Base-by-base conservation (phyloP, 2,797 vertebrate species). In the Luscinia megarhynchos region DNA sequence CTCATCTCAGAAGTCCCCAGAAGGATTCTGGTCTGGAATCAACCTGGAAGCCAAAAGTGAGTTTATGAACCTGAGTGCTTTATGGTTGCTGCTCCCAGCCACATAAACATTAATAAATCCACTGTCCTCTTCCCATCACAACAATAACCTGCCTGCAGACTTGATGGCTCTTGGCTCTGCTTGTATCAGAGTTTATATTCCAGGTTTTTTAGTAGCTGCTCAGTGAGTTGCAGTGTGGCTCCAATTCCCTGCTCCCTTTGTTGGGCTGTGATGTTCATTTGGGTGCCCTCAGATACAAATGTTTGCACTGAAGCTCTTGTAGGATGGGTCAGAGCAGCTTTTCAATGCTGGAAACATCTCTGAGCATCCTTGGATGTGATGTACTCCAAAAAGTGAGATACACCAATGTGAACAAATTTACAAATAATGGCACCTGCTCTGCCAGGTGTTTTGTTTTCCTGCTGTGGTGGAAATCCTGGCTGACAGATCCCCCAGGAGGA, bases 381-480 rank as follows among this genome's bases (percentile, higher is more conserved):
- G 29, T 11, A 1, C 92, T 77, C 54, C 43, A 9, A 45, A 38
- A n/a, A 34, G 29, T 8, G 48, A 74, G 78, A 20, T 1, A 2
- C 40, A 72, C 43, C 53, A 2, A 1, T 11, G 90, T 24, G 36
- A 87, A 43, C 74, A 43, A 30, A 84, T 30, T 16, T 3, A 12
- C 55, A 69, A 72, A 57, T 75, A 40, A 75, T 16, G 11, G 5
- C 66, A 69, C 76, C 89, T 80, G 84, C 85, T 59, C 66, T 59
- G 88, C 90, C 55, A 40, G 72, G 57, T 26, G 1, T 61, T 95
- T 89, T 90, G 64, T 80, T 89, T 85, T 40, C 32, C 54, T 34
- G 68, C 75, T 46, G 32, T 22, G 43, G 75, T 69, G 80, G 93
- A 92, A 94, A 91, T 92, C 82, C 85, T 66, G 51, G 40, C 29